Evolutionary conservation across 2,797 vertebrate species (phyloP).

Genomic region (Ceyx erithaca): DNA sequence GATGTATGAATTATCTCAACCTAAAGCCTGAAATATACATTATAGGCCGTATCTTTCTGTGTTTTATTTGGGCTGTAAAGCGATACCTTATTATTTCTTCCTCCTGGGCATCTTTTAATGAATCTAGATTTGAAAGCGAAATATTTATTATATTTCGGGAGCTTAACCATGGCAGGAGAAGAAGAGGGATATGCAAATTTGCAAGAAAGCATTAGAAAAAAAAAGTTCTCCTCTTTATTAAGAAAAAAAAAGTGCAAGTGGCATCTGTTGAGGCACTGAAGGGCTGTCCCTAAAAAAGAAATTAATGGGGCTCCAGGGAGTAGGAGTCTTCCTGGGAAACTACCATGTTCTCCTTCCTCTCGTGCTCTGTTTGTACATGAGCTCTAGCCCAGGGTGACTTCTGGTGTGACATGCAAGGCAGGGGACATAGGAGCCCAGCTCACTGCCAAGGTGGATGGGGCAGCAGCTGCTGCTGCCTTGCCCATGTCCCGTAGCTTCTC

Average conservation of each 20-base stretch:
- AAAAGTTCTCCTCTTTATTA: not conserved
- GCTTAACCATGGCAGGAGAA: not conserved
- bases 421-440: not conserved
- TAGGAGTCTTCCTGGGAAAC: not conserved
- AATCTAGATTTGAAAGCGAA: conserved; percentile 80
- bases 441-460: not conserved
- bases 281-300: not conserved
- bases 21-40: conserved; percentile 75
- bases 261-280: accelerated
- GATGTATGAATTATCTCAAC: conserved; percentile 79
- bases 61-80: conserved; percentile 83
- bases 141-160: conserved; percentile 78
- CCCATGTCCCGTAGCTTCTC: accelerated
- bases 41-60: conserved; percentile 70
- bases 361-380: accelerated
- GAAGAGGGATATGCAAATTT: conserved; percentile 61
- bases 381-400: not conserved
- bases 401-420: not conserved
- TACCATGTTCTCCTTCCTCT: not conserved
- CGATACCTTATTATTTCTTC: conserved; percentile 80
- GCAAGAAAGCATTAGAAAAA: not conserved
- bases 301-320: not conserved
- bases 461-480: not conserved
- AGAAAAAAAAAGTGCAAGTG: not conserved
- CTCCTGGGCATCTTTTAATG: conserved; percentile 81